Conservation (phyloP, 2,113 vertebrate genomes). For the Amazona vittata region DNA sequence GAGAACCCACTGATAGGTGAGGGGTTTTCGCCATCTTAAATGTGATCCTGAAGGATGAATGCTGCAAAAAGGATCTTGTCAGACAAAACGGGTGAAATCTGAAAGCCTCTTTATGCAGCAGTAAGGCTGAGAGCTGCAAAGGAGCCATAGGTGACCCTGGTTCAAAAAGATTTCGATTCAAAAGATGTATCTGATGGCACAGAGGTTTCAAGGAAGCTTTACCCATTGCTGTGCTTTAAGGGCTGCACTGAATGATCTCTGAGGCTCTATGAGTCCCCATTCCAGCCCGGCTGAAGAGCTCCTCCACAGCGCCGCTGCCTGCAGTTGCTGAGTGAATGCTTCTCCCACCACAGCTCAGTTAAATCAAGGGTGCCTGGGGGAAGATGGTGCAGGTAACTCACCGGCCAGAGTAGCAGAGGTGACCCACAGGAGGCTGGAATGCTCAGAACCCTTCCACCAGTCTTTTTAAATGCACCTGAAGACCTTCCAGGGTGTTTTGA, state of each 20-base stretch:
- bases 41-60: neutral
- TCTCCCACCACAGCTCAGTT: neutral
- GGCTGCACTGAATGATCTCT: neutral
- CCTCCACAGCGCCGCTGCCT: neutral
- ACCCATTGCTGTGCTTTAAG: neutral
- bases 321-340: neutral
- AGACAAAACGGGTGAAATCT: neutral
- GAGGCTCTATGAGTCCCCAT: neutral
- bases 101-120: neutral
- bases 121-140: neutral
- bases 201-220: neutral
- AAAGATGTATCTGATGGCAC: neutral
- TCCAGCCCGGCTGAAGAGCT: constrained; percentile 5
- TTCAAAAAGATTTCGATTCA: neutral
- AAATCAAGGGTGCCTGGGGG: neutral
- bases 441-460: neutral
- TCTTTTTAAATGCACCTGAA: neutral
- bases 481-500: neutral
- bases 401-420: neutral
- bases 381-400: constrained; percentile 1
- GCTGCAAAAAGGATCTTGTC: neutral
- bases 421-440: neutral
- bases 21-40: neutral
- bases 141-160: neutral
- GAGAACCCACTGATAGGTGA: neutral